Evolutionary conservation across 2,888 invertebrate genomes (phyloP).

Genomic region (Graphium colonna): DNA sequence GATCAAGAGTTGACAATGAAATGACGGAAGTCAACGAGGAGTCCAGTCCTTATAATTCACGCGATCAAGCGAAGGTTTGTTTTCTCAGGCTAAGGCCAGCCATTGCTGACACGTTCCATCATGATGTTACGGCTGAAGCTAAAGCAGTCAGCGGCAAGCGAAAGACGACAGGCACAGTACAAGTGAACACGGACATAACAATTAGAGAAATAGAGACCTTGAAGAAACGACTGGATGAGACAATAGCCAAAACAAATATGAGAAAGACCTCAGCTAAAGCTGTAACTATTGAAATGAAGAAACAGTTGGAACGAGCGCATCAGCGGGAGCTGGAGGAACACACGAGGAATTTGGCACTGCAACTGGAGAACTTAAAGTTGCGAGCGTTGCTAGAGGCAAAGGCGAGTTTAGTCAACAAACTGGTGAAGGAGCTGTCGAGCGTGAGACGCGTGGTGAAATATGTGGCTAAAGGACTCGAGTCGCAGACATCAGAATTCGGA

Average conservation of each 20-base stretch:
- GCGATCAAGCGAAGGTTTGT: too few species aligned
- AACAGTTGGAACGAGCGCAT: constrained; percentile 48
- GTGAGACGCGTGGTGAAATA: constrained; percentile 48
- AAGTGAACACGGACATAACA: constrained; percentile 17
- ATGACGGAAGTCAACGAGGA: constrained; percentile 9
- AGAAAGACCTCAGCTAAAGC: constrained; percentile 42
- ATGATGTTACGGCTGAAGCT: constrained; percentile 51
- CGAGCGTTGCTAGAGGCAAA: constrained; percentile 51
- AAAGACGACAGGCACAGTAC: constrained; percentile 28
- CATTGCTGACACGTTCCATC: constrained; percentile 23
- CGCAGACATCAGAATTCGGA: constrained; percentile 32
- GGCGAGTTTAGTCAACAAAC: constrained; percentile 45
- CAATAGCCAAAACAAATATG: constrained; percentile 38
- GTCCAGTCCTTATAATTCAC: background rate
- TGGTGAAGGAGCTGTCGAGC: constrained; percentile 51
- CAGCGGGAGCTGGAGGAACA: constrained; percentile 48
- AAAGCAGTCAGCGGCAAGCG: constrained; percentile 49
- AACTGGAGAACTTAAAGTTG: constrained; percentile 63
- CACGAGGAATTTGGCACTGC: constrained; percentile 43
- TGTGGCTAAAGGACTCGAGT: constrained; percentile 46
- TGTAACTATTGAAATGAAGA: constrained; percentile 52
- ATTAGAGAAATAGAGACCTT: constrained; percentile 42
- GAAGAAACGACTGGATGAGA: constrained; percentile 41
- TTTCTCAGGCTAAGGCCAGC: constrained; percentile 5
- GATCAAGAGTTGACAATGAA: background rate